phyloP scores from a whole-genome alignment of 2,888 invertebrate species.

The Stenotaenia linearis region DNA sequence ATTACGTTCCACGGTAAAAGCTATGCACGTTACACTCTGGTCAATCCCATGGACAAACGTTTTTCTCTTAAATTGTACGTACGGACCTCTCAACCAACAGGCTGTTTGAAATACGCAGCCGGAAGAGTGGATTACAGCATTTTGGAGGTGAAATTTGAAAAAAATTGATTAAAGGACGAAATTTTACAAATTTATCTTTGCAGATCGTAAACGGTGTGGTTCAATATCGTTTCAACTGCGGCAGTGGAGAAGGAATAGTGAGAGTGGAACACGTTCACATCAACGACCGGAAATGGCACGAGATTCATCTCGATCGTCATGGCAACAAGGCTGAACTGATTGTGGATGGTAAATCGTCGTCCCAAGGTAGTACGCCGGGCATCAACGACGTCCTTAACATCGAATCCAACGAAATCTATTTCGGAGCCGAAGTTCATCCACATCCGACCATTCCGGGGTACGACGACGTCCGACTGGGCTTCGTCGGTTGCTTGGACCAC shows the following conservation, averaged over 20 bases:
- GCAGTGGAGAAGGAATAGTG: constrained; percentile 80
- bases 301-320: constrained; percentile 66
- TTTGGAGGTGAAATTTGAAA: constrained; percentile 59
- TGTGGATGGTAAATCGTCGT: constrained; percentile 67
- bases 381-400: constrained; percentile 77
- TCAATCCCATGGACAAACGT: constrained; percentile 62
- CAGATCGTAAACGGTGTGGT: constrained; percentile 73
- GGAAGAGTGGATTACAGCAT: constrained; percentile 85
- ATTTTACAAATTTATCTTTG: constrained; percentile 33
- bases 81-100: constrained; percentile 74
- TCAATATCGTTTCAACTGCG: constrained; percentile 86
- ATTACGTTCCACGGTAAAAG: constrained; percentile 75
- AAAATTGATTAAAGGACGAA: background rate
- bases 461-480: constrained; percentile 72
- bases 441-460: constrained; percentile 57
- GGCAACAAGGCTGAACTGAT: constrained; percentile 71
- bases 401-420: constrained; percentile 72
- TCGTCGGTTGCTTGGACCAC: constrained; percentile 86
- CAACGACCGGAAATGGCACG: constrained; percentile 82
- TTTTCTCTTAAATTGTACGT: constrained; percentile 71
- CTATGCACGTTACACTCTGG: constrained; percentile 65
- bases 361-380: constrained; percentile 66
- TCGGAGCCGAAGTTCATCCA: constrained; percentile 74
- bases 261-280: constrained; percentile 68
- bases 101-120: constrained; percentile 75